Conservation (phyloP, 2,888 invertebrate genomes). For the Serripes groenlandicus region DNA sequence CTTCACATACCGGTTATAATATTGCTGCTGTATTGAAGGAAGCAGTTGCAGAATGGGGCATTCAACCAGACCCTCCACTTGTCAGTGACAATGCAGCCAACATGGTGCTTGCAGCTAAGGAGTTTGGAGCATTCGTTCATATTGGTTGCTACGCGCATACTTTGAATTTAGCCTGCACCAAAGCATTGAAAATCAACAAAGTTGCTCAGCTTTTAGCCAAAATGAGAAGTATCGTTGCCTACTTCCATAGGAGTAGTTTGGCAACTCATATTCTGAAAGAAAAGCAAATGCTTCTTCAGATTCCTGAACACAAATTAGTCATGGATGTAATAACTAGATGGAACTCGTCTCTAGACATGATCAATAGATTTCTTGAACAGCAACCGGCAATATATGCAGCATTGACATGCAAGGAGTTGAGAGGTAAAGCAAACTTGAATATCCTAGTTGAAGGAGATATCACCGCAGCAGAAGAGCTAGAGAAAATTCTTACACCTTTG, state of each 20-base stretch:
- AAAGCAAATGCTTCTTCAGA: conserved; percentile 28
- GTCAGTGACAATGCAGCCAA: conserved; percentile 53
- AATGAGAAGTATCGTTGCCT: conserved; percentile 40
- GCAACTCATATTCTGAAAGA: conserved; percentile 30
- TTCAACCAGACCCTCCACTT: conserved; percentile 21
- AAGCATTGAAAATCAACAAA: conserved; percentile 19
- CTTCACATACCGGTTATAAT: conserved; percentile 32
- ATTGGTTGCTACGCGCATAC: too few relatives aligned
- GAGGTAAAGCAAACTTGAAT: conserved; percentile 19
- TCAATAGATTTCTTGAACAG: conserved; percentile 34
- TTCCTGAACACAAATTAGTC: conserved; percentile 49
- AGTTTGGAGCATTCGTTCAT: conserved; percentile 12
- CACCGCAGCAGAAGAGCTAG: conserved; percentile 46
- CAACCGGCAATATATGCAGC: conserved; percentile 42
- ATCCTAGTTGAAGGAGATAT: conserved; percentile 35
- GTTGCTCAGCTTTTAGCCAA: conserved; percentile 26
- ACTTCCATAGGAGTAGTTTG: conserved; percentile 37
- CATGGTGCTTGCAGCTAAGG: conserved; percentile 38
- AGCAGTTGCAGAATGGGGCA: conserved; percentile 33
- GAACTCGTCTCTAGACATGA: conserved; percentile 53
- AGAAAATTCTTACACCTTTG: conserved; percentile 42
- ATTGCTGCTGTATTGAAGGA: conserved; percentile 32
- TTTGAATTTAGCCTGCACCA: conserved; percentile 37
- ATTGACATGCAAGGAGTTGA: conserved; percentile 33
- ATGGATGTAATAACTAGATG: conserved; percentile 46